phyloP scores from a whole-genome alignment of 1,140 invertebrate genomes.

The Temnothorax curvispinosus region DNA sequence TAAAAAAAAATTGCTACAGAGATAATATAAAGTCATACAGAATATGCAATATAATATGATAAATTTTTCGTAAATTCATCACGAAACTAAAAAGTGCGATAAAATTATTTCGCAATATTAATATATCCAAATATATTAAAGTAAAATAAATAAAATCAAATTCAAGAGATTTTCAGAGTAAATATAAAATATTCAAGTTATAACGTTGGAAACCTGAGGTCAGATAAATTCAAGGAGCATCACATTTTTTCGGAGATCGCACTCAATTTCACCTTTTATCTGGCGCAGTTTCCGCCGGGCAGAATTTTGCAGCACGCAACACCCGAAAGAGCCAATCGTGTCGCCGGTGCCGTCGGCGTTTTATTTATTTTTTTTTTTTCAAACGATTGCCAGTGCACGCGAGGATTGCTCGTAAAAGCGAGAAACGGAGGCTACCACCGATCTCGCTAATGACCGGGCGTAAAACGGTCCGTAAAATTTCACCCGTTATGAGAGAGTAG shows the following conservation, averaged over 20 bases:
- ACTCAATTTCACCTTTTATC: constrained; percentile 52
- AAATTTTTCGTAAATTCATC: background rate
- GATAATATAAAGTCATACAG: background rate
- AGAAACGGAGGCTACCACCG: constrained; percentile 68
- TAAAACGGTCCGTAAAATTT: constrained; percentile 75
- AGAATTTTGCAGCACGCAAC: constrained; percentile 29
- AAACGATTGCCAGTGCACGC: constrained; percentile 31
- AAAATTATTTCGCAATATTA: background rate
- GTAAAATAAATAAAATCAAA: constrained; percentile 14
- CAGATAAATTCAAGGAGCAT: background rate
- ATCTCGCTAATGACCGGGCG: constrained; percentile 74
- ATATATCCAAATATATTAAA: background rate
- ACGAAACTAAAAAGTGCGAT: background rate
- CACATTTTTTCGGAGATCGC: constrained; percentile 11
- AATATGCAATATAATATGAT: background rate
- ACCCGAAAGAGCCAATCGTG: constrained; percentile 57
- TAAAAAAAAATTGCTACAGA: background rate
- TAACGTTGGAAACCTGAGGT: background rate
- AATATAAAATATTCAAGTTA: background rate
- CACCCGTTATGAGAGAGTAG: constrained; percentile 64
- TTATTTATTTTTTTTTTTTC: constrained; percentile 52
- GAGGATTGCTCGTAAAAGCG: constrained; percentile 68
- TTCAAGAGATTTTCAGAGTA: background rate
- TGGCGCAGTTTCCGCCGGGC: background rate
- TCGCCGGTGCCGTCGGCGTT: constrained; percentile 12